Percentiles rank a stretch among this genome's conserved stretches.
These are phyloP conservation scores for Mythimna impura DNA, from an alignment of 2,888 invertebrate species.

Conservation along the genomic window DNA sequence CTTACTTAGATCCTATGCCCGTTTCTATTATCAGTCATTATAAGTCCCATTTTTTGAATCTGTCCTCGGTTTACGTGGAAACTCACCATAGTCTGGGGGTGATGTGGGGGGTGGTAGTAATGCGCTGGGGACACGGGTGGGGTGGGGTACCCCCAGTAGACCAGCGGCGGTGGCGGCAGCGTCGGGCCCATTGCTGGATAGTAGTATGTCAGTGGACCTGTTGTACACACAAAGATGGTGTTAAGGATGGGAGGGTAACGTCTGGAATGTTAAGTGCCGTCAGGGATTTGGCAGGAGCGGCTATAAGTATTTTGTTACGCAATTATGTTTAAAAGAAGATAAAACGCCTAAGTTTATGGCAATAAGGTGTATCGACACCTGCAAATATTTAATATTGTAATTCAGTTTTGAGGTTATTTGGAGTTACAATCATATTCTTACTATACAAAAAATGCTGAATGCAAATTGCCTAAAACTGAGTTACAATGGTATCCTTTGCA, in stretches of 20 bases:
- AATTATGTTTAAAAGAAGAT: not conserved
- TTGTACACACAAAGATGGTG: conserved; percentile 38
- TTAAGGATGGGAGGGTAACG: not conserved
- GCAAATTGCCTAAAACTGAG: too few species aligned
- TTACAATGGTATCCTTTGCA: too few species aligned
- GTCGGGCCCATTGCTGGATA: conserved; percentile 90
- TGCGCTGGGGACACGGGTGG: conserved; percentile 98
- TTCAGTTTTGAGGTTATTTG: too few species aligned
- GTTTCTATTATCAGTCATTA: conserved; percentile 15
- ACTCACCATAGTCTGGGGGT: conserved; percentile 86
- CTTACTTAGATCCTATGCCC: conserved; percentile 15
- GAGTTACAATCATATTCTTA: too few species aligned
- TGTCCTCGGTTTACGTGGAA: conserved; percentile 20
- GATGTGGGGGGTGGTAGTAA: conserved; percentile 93
- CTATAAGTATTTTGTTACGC: conserved; percentile 17
- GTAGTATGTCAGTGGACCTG: conserved; percentile 90
- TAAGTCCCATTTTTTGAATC: conserved; percentile 13
- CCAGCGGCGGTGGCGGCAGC: conserved; percentile 92
- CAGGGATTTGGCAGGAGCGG: not conserved
- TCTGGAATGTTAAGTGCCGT: not conserved
- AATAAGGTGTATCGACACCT: too few species aligned
- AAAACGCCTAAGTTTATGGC: too few species aligned
- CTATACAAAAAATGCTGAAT: too few species aligned
- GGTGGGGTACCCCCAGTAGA: conserved; percentile 98
- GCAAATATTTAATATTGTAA: too few species aligned